Base-by-base conservation (phyloP, 2,888 invertebrate genomes). In the Elysia crispata region DNA sequence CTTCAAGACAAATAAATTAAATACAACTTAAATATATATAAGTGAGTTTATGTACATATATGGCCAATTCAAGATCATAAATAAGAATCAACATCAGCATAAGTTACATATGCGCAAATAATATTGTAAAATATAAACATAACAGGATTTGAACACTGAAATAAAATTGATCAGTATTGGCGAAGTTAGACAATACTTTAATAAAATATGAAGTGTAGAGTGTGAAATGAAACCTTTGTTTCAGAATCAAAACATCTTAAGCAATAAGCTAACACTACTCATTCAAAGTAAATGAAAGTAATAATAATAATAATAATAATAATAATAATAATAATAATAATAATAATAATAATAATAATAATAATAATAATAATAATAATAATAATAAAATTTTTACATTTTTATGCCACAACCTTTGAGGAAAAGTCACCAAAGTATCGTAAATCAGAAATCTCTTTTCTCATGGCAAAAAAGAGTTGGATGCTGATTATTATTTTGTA, bases 271-370 rank as follows among this genome's bases (percentile, higher is more conserved):
- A 66, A 23, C 25, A 66, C 23, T 25, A n/a, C n/a, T n/a, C n/a
- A n/a, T n/a, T n/a, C n/a, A n/a, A n/a, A n/a, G n/a, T n/a, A n/a
- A n/a, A n/a, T n/a, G n/a, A n/a, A n/a, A n/a, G n/a, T 28, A 23
- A 28, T 18, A 23, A 5, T 28, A 23, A 28, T 8, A 23, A 28
- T 41, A 41, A 41, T 11, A 41, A 41, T 41, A 6, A 41, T 41
- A 11, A 11, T 41, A 41, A 41, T 41, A 66, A 23, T 66, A 66
- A 23, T 66, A 66, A 23, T 66, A 66, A 23, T 66, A 66, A 23
- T 66, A 66, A 23, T 66, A 66, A 23, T 66, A 66, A 23, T 66
- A 66, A 23, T 66, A 66, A 23, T 66, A 66, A 23, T 66, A 66
- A 23, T 66, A 66, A 23, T 66, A 66, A 60, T 60, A 60, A 60